Conservation (phyloP, 2,113 vertebrate species). For the Oplegnathus fasciatus region DNA sequence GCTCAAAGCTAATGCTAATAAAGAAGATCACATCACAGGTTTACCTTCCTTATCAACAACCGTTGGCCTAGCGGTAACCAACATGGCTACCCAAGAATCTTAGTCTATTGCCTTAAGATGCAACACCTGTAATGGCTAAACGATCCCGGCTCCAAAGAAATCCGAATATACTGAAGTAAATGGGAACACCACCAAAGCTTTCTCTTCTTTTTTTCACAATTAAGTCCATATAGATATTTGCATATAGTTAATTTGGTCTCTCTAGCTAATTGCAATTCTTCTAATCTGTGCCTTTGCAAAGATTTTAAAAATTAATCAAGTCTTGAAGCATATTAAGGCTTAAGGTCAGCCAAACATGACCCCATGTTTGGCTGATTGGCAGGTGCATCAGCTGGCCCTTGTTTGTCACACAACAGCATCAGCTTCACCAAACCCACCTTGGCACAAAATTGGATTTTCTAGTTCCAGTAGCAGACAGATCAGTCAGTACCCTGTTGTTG, state of each 20-base stretch:
- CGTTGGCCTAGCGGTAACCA: not conserved
- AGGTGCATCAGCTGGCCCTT: constrained; percentile 30
- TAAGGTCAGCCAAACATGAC: not conserved
- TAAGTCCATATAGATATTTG: not conserved
- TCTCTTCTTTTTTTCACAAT: not conserved
- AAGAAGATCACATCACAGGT: not conserved
- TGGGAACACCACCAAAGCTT: not conserved
- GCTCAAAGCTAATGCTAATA: not conserved
- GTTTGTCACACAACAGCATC: constrained; percentile 50
- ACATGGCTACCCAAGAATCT: not conserved
- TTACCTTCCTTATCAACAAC: not conserved
- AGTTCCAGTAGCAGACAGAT: constrained; percentile 20
- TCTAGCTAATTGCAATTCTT: not conserved
- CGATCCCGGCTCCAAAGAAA: not conserved
- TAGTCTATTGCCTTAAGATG: not conserved
- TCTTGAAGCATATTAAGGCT: not conserved
- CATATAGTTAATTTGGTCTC: not conserved
- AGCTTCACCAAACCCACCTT: constrained; percentile 35
- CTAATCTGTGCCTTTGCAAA: not conserved
- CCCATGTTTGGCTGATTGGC: constrained; percentile 31
- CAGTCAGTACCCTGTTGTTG: constrained; percentile 26
- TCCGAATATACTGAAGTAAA: not conserved
- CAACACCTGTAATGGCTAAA: not conserved
- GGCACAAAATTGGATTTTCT: constrained; percentile 53
- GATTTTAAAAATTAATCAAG: not conserved